Evolutionary conservation across 2,888 invertebrate genomes (phyloP).

Genomic region (Eupithecia vulgata): DNA sequence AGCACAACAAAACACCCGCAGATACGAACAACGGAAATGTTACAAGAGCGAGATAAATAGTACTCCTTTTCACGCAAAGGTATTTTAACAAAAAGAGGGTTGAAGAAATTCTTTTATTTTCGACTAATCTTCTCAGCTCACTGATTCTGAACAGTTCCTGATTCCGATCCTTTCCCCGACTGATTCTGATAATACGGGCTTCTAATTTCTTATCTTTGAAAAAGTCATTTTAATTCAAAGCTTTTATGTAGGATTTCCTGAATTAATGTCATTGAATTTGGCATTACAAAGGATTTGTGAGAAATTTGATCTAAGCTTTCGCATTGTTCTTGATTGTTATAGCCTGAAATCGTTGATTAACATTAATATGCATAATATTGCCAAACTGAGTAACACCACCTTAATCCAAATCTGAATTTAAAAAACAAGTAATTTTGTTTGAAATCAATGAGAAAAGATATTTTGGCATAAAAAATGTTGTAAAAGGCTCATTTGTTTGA

Average conservation of each 20-base stretch:
- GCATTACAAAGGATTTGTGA: not conserved
- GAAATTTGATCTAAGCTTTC: conserved; percentile 3
- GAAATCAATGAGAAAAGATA: no score
- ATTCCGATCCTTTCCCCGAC: conserved; percentile 39
- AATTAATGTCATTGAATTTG: not conserved
- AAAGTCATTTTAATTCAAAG: conserved; percentile 9
- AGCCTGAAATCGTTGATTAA: not conserved
- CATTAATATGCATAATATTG: not conserved
- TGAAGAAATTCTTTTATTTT: conserved; percentile 46
- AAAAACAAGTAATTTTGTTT: no score
- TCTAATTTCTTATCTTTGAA: conserved; percentile 26
- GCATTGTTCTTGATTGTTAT: not conserved
- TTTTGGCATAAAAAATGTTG: no score
- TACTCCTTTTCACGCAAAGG: conserved; percentile 13
- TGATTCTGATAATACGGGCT: conserved; percentile 32
- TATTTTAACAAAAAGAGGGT: conserved; percentile 34
- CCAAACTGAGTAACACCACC: not conserved
- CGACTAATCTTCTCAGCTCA: conserved; percentile 45
- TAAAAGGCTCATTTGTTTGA: no score
- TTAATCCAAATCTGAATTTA: not conserved
- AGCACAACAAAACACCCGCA: not conserved
- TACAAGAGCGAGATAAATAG: not conserved
- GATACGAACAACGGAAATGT: not conserved
- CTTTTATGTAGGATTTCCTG: conserved; percentile 8
- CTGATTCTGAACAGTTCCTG: conserved; percentile 38